Base-by-base conservation (phyloP, 2,888 invertebrate genomes). In the Tetragonula carbonaria region DNA sequence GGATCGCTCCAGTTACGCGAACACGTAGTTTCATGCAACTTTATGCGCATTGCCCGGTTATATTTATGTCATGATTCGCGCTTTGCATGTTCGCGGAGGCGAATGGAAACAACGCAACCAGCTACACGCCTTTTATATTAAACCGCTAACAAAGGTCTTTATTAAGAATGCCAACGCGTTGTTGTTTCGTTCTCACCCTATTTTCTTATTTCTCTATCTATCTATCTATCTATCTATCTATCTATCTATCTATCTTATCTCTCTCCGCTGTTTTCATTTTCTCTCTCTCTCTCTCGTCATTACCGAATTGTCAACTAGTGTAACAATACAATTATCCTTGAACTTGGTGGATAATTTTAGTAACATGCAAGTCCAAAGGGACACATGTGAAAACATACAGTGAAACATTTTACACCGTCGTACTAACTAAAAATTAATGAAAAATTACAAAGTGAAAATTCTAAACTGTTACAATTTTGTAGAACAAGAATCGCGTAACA, bases 1-100 rank as follows among this genome's bases (percentile, higher is more conserved):
- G 75, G 86, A 82, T 86, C 57, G 77, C 82, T 73, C 82, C 80
- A 75, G 68, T 86, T 86, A 62, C 79, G 68, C 45, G 78, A 80
- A 79, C 80, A 75, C 76, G 80, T 82, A 78, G 73, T 80, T 82
- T 79, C 78, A 23, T 59, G 76, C 68, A 74, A 84, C 65, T 80
- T 77, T 84, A 78, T 59, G 84, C 77, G 45, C 73, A 70, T 55
- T 33, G 68, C 65, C 59, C 28, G 81, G 79, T 74, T 76, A 75
- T 76, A 76, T 79, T 79, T 85, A 76, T 55, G 75, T 72, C 74
- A 51, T 50, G 66, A 33, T 70, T 71, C 77, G 66, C 80, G 16
- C 75, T 73, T 84, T 55, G 75, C 67, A 53, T 57, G 70, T 53
- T 63, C 57, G 65, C 51, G 62, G 73, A 68, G 62, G 72, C 71